A percentile compares a stretch with the other conserved stretches of the same genome.
Conservation (phyloP, 2,113 vertebrate genomes). For the Pelobates fuscus region DNA sequence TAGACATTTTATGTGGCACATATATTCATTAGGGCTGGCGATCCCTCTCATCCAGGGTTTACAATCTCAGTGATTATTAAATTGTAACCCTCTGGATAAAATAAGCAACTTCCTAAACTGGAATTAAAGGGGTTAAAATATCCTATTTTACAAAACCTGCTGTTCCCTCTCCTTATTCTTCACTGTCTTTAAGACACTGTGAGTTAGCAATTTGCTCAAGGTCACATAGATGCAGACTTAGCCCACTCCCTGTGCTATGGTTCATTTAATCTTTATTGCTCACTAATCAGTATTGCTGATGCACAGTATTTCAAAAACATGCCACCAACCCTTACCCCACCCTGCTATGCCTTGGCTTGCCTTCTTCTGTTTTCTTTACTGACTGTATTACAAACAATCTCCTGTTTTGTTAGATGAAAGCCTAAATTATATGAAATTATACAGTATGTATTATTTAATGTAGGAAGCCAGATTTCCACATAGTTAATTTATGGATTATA, state of each 20-base stretch:
- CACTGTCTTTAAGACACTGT: neutral
- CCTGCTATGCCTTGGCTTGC: slow-evolving; percentile 34
- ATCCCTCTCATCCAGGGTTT: too few species aligned
- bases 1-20: too few species aligned
- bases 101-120: too few species aligned
- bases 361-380: neutral
- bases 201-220: neutral
- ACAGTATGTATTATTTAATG: too few species aligned
- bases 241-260: neutral
- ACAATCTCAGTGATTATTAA: too few species aligned
- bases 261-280: slow-evolving; percentile 17
- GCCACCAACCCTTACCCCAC: slow-evolving; percentile 31
- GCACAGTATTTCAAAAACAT: neutral
- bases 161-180: too few species aligned
- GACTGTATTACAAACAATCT: neutral
- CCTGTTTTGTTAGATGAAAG: neutral
- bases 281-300: neutral
- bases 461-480: too few species aligned
- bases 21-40: too few species aligned
- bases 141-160: too few species aligned
- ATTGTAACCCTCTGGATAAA: too few species aligned
- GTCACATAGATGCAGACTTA: neutral
- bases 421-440: neutral
- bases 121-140: too few species aligned
- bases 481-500: too few species aligned